Evolutionary conservation across 1,140 invertebrate genomes (phyloP), one percentile per base, ranked within the genome.

Genomic region (Calephelis nemesis): DNA sequence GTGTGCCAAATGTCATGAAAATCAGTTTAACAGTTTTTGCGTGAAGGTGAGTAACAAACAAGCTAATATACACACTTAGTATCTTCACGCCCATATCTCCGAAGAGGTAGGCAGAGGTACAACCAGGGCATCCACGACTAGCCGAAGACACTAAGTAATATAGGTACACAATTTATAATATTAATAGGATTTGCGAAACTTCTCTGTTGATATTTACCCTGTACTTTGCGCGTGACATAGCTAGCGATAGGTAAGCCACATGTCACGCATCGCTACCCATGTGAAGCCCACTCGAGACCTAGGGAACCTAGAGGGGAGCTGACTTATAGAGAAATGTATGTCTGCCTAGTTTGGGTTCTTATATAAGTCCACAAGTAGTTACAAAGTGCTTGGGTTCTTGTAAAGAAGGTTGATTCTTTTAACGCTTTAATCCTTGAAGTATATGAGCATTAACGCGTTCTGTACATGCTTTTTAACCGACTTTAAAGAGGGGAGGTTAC

Each of bases 281-380:
- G 63, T 67, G 74, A 74, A 75, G 67, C 49, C 76, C 81, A 73
- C 81, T 82, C 66, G 73, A 81, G 76, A 81, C 75, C 75, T 75
- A 76, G 76, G 73, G 72, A 73, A 72, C 68, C 71, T 71, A 60
- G 69, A 73, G 74, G 74, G 74, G 65, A 58, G 65, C 70, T 73
- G 67, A 77, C 69, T 76, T 80, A 74, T 82, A 80, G 78, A 75
- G 74, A 78, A 76, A 13, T 47, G 67, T 64, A 72, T 49, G 63
- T 60, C 60, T 70, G 65, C 60, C 19, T 65, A 58, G 62, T 39
- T 62, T 19, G 62, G 71, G 65, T 71, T 74, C 69, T 68, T 74
- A 71, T 74, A 64, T 71, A 71, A 74, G 54, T 74, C 65, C 62
- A 47, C 70, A 39, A 69, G 71, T 73, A 73, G 71, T 69, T 69